Evolutionary conservation across 2,113 vertebrate species (phyloP).

Genomic region (Alligator mississippiensis): DNA sequence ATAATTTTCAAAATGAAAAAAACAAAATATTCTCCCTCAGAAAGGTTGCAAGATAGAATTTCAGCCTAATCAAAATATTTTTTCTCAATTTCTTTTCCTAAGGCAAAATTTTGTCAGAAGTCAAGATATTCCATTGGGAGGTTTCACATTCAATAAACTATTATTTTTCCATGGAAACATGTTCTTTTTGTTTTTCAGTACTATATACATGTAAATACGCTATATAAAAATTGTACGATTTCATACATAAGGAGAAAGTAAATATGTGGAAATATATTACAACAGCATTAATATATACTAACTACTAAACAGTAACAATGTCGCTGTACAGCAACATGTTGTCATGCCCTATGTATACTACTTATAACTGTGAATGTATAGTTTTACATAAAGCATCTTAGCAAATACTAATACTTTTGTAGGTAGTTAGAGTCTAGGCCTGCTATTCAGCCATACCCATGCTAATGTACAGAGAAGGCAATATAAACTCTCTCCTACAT

Average conservation of each 20-base stretch:
- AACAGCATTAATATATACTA: background rate
- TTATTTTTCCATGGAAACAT: background rate
- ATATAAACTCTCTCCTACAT: no score
- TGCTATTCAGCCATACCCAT: no score
- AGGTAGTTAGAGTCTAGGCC: no score
- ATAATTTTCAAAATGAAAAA: background rate
- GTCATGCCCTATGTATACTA: background rate
- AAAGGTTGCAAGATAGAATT: background rate
- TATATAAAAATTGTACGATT: background rate
- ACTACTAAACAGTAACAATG: no score
- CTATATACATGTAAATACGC: background rate
- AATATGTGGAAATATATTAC: background rate
- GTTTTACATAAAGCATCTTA: background rate
- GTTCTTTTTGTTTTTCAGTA: background rate
- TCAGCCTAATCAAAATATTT: background rate
- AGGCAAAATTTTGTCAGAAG: background rate
- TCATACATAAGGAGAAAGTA: background rate
- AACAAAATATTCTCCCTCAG: background rate
- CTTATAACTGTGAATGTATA: background rate
- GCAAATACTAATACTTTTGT: no score
- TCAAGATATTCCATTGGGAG: background rate
- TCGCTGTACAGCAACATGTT: no score
- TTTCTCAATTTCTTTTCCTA: background rate
- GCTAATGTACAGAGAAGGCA: no score
- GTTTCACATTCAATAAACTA: background rate